Percentiles rank a stretch among this genome's conserved stretches.
Conservation (phyloP, 1,140 invertebrate species). For the Atta cephalotes region DNA sequence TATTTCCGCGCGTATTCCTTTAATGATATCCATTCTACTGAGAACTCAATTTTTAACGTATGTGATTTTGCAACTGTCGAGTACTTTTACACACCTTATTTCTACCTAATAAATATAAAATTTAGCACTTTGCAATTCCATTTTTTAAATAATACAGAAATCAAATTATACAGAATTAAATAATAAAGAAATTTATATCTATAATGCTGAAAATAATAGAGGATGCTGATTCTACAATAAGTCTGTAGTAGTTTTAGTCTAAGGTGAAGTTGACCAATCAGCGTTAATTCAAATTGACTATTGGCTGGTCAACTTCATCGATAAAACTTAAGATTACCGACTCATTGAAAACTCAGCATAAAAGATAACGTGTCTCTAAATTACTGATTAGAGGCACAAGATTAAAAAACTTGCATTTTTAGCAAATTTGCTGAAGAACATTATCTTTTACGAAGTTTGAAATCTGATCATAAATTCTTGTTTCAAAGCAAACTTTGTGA, state of each 20-base stretch:
- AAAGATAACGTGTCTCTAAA: not conserved
- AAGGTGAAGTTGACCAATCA: no score
- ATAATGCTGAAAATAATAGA: no score
- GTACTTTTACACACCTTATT: not conserved
- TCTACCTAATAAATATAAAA: not conserved
- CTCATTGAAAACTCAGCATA: no score
- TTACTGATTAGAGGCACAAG: not conserved
- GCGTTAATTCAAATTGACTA: no score
- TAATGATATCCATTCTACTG: not conserved
- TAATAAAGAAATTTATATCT: not conserved
- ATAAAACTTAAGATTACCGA: no score
- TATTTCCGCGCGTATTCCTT: constrained; percentile 9
- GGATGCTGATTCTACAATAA: no score
- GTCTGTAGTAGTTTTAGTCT: no score
- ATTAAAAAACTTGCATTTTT: not conserved
- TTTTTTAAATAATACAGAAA: not conserved
- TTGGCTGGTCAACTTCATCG: no score
- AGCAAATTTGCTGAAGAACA: not conserved
- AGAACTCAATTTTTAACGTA: constrained; percentile 5
- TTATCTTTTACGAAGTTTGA: not conserved
- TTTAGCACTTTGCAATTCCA: not conserved
- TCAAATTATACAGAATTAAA: not conserved
- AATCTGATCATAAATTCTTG: not conserved
- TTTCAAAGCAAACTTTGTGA: not conserved
- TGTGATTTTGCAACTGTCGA: not conserved